Evolutionary conservation across 2,113 vertebrate genomes (phyloP).

Genomic region (Pseudopodoces humilis): DNA sequence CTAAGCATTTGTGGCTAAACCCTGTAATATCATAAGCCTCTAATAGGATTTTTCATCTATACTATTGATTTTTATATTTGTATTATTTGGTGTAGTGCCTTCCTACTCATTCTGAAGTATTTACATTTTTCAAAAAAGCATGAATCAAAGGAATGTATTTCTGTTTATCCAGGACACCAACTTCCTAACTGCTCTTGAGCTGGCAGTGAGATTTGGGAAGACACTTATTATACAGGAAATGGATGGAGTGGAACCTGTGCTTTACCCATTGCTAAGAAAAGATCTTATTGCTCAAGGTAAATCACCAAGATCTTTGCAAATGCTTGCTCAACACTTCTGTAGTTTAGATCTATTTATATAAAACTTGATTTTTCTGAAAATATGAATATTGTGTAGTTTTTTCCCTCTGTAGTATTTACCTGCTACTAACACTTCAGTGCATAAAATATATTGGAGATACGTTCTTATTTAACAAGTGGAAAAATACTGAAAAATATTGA

Average conservation of each 20-base stretch:
- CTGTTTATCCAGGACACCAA: slow-evolving; percentile 82
- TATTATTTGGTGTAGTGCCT: neutral
- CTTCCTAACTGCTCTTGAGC: slow-evolving; percentile 90
- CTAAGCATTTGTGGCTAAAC: neutral
- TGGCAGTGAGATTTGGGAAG: slow-evolving; percentile 97
- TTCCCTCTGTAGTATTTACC: neutral
- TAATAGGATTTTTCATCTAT: neutral
- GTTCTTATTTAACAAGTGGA: neutral
- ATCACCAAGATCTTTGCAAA: neutral
- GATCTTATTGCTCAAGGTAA: slow-evolving; percentile 94
- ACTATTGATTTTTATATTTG: neutral
- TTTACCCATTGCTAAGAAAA: slow-evolving; percentile 90
- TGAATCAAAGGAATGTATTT: neutral
- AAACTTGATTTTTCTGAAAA: neutral
- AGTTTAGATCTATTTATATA: neutral
- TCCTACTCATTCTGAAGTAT: neutral
- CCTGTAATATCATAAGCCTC: neutral
- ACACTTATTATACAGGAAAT: slow-evolving; percentile 96
- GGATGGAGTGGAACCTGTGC: slow-evolving; percentile 93
- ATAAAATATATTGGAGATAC: neutral
- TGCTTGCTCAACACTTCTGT: neutral
- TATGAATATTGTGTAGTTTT: neutral
- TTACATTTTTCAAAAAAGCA: neutral
- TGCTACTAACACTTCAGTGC: neutral
- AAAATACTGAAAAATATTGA: neutral